Base-by-base conservation (phyloP, 1,140 invertebrate genomes). In the Calliopsis andreniformis region DNA sequence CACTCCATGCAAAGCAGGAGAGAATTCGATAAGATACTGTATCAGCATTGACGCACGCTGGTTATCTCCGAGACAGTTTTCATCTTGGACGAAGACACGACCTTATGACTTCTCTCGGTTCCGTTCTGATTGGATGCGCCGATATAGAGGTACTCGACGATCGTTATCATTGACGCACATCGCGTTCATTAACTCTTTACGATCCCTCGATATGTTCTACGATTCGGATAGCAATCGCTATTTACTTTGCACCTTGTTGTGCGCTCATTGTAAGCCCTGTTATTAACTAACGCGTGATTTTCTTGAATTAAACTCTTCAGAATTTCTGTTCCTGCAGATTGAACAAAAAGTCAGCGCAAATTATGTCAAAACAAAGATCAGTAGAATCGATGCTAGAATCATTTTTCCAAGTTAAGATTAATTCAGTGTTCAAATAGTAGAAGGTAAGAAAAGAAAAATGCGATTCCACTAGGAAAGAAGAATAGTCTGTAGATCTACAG, bases 11-110 rank as follows among this genome's bases (percentile, higher is more conserved):
- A 53, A 35, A 49, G 53, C 18, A 8, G n/a, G 23, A 28, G 20
- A 80, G 23, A 62, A 42, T 55, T 63, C 70, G 85, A 86, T 86
- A 85, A 85, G 84, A 85, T 79, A 76, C 62, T 53, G 32, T 86
- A 86, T 85, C 85, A 68, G 53, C 68, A 76, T 86, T 86, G 85
- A 86, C 84, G 84, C 79, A 86, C 82, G 47, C 47, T n/a, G 28
- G 30, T 75, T 82, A 84, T 86, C 84, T 55, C 30, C 28, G 20
- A 59, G 43, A 70, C 53, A 73, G 55, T 51, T 53, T 43, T 55
- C 51, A 75, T 59, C 35, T 62, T 49, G 51, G 6, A 7, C 25
- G n/a, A 56, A 32, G 32, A 28, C n/a, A 14, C 28, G 51, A 45
- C 16, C 18, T 68, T 35, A 25, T 25, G 32, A 51, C 45, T 58